Evolutionary conservation across 2,113 vertebrate genomes (phyloP), one percentile per base, ranked within the genome.

Genomic region (Etheostoma spectabile): DNA sequence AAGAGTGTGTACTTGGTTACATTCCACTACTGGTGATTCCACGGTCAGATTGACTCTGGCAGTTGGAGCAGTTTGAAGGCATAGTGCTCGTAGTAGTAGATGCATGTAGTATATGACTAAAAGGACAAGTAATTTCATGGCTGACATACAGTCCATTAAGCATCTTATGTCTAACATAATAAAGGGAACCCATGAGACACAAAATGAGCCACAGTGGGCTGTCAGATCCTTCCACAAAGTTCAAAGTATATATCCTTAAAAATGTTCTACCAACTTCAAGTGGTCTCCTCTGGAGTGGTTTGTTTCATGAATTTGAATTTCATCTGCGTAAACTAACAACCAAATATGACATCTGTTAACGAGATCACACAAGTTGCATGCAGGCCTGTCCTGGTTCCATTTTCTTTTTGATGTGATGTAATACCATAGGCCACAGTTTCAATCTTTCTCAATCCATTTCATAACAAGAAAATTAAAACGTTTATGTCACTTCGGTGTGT

Each of bases 241-340:
- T 80, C 12, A 81, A 75, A 75, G 62, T 1, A 24, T 35, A 52
- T 21, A 52, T 61, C 22, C 70, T 46, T 65, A 61, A 59, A 38
- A 59, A 66, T 52, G 8, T 19, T 74, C 35, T 35, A 13, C 18
- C 2, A n/a, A 33, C 22, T 46, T 55, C 19, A 38, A 30, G 38
- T 60, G 33, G 45, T 12, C 16, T 27, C 24, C 15, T 57, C 68
- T 73, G 45, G 30, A 66, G 79, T 74, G 63, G 33, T 81, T 67
- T 74, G 24, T 67, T 69, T 45, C 46, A 56, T 38, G 42, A 16
- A 48, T 55, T 59, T 74, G 19, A 57, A 51, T 70, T 45, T 57
- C 19, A 2, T 79, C 35, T 19, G 35, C 38, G 35, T 56, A 14
- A 63, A 63, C 71, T 69, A 18, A 62, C 35, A n/a, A 38, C 33